phyloP scores from a whole-genome alignment of 2,888 invertebrate species.

The Venustoraphidia nigricollis region DNA sequence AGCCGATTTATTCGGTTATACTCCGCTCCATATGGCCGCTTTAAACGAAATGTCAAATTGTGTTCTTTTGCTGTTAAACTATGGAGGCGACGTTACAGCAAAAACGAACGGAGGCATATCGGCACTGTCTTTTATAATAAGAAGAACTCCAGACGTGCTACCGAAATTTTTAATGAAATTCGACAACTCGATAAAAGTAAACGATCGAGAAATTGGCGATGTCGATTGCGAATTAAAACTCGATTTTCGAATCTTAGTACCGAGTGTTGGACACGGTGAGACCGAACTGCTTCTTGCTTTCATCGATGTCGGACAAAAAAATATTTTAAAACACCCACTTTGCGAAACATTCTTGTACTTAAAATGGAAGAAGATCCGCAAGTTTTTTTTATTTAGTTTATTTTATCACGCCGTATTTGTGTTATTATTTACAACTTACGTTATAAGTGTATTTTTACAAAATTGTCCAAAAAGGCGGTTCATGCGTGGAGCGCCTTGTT shows the following conservation, averaged over 20 bases:
- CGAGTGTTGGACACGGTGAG: slow-evolving; percentile 46
- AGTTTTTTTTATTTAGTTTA: slow-evolving; percentile 65
- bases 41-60: slow-evolving; percentile 67
- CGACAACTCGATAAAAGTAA: slow-evolving; percentile 59
- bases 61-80: slow-evolving; percentile 53
- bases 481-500: slow-evolving; percentile 12
- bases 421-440: slow-evolving; percentile 54
- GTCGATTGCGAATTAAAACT: slow-evolving; percentile 70
- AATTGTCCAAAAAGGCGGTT: slow-evolving; percentile 21
- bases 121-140: slow-evolving; percentile 64
- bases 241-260: slow-evolving; percentile 46
- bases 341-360: slow-evolving; percentile 72
- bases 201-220: slow-evolving; percentile 73
- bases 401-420: slow-evolving; percentile 65
- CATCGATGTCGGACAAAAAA: slow-evolving; percentile 65
- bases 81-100: slow-evolving; percentile 68
- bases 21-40: slow-evolving; percentile 68
- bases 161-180: slow-evolving; percentile 54
- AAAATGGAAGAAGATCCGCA: slow-evolving; percentile 70
- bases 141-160: slow-evolving; percentile 70
- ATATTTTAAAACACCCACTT: slow-evolving; percentile 66
- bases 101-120: slow-evolving; percentile 69
- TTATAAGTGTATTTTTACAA: slow-evolving; percentile 44
- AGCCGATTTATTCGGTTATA: slow-evolving; percentile 69
- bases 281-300: slow-evolving; percentile 54